These are phyloP conservation scores for Pelosia muscerda DNA, from an alignment of 2,888 invertebrate genomes.

Conservation along the genomic window DNA sequence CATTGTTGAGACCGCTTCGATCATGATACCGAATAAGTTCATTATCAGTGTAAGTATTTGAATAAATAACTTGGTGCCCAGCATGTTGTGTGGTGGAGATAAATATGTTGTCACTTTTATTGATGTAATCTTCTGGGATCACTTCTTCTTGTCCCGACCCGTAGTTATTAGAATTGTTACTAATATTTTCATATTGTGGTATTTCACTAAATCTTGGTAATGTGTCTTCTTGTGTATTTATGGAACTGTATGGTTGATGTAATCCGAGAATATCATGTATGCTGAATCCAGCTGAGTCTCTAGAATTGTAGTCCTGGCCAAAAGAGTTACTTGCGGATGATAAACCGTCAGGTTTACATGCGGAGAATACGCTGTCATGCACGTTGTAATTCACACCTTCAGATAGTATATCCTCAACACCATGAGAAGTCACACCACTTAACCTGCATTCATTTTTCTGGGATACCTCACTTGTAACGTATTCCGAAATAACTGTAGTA, in stretches of 20 bases:
- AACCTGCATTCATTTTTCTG: conserved; percentile 61
- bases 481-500: conserved; percentile 53
- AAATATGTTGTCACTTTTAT: conserved; percentile 62
- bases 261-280: conserved; percentile 84
- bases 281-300: conserved; percentile 82
- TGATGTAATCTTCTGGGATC: conserved; percentile 63
- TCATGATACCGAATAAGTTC: conserved; percentile 72
- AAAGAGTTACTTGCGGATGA: conserved; percentile 70
- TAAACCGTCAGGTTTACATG: conserved; percentile 70
- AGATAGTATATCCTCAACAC: conserved; percentile 78
- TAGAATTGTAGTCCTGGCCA: conserved; percentile 81
- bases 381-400: conserved; percentile 66
- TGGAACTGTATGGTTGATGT: conserved; percentile 71
- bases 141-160: conserved; percentile 71
- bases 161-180: conserved; percentile 76
- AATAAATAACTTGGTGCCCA: conserved; percentile 67
- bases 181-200: conserved; percentile 75
- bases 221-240: conserved; percentile 62
- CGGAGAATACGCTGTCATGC: conserved; percentile 65
- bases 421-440: conserved; percentile 70
- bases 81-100: conserved; percentile 55
- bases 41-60: conserved; percentile 67
- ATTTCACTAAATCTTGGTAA: conserved; percentile 75
- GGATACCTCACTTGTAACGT: conserved; percentile 47
- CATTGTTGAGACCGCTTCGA: conserved; percentile 62